These are phyloP conservation scores for Yponomeuta malinellus DNA, from an alignment of 2,888 invertebrate species.

Conservation along the genomic window DNA sequence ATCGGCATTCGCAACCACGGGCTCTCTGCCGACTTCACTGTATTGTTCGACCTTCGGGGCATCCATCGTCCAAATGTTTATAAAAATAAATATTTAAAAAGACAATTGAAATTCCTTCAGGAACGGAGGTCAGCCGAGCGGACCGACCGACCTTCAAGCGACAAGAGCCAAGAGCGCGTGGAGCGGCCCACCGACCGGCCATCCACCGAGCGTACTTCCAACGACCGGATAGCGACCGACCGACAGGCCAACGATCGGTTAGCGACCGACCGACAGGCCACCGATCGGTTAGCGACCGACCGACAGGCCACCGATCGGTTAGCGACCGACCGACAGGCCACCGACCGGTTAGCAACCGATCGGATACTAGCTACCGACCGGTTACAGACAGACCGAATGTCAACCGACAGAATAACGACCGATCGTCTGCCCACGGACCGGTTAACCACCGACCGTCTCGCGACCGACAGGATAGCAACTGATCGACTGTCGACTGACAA, in stretches of 20 bases:
- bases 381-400: constrained; percentile 18
- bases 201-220: constrained; percentile 12
- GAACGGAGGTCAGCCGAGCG: constrained; percentile 30
- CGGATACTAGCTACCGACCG: constrained; percentile 19
- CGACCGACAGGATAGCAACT: constrained; percentile 22
- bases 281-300: constrained; percentile 16
- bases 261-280: constrained; percentile 19
- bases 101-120: neutral
- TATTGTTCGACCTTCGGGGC: too few species aligned
- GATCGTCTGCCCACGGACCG: neutral
- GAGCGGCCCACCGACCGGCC: constrained; percentile 20
- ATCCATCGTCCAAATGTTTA: too few species aligned
- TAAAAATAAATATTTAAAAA: neutral
- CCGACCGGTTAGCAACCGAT: constrained; percentile 16
- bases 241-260: constrained; percentile 21
- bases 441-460: neutral
- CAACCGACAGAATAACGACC: neutral
- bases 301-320: constrained; percentile 18
- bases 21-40: too few species aligned
- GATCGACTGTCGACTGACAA: constrained; percentile 20
- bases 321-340: constrained; percentile 16
- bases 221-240: constrained; percentile 23
- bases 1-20: too few species aligned
- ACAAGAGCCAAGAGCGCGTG: constrained; percentile 16
- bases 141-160: constrained; percentile 27